Evolutionary conservation across 1,140 invertebrate species (phyloP).

Genomic region (Drosophila cardini): DNA sequence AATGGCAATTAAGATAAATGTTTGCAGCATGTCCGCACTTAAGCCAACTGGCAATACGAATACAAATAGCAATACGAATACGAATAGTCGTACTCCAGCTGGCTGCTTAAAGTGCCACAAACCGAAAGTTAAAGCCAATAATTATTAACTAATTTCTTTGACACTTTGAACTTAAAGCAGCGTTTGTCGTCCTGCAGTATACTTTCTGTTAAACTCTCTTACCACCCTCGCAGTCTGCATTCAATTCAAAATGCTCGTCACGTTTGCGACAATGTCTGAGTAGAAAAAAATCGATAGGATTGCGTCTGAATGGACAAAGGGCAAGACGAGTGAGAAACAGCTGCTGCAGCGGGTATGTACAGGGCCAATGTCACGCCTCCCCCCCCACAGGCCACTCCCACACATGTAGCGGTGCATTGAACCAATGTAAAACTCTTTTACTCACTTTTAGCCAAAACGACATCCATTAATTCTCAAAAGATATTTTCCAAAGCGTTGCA

Average conservation of each 20-base stretch:
- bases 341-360: constrained; percentile 16
- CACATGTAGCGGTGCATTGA: constrained; percentile 53
- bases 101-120: constrained; percentile 38
- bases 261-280: constrained; percentile 72
- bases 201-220: constrained; percentile 28
- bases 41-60: constrained; percentile 41
- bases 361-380: not conserved
- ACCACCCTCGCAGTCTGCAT: not conserved
- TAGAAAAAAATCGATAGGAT: constrained; percentile 63
- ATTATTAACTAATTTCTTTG: constrained; percentile 72
- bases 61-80: not conserved
- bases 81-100: not conserved
- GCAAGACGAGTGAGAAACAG: constrained; percentile 43
- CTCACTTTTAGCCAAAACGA: constrained; percentile 25
- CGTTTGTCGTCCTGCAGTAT: not conserved
- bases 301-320: constrained; percentile 53
- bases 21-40: constrained; percentile 79
- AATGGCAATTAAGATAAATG: constrained; percentile 83
- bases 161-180: constrained; percentile 56
- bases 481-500: constrained; percentile 56
- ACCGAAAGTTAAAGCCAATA: constrained; percentile 32
- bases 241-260: constrained; percentile 68
- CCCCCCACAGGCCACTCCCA: not conserved
- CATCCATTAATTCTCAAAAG: constrained; percentile 62
- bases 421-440: constrained; percentile 49